Percentiles rank a stretch among this genome's conserved stretches.
Conservation (phyloP, 1,140 invertebrate species). For the Alviniconcha marisindica region DNA sequence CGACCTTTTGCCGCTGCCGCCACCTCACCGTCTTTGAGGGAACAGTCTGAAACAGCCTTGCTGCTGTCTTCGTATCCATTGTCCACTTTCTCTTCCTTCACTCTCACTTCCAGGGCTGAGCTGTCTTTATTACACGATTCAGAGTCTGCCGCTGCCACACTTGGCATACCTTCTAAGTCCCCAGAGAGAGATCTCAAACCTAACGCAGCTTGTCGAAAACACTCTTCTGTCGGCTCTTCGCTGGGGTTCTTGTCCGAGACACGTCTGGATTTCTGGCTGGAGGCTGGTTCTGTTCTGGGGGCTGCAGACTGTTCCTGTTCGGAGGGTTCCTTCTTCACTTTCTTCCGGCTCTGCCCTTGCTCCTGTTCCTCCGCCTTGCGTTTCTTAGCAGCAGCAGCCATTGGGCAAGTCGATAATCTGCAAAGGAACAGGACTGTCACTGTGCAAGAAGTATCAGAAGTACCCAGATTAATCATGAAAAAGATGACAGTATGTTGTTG, state of each 20-base stretch:
- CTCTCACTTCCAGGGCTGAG: conserved; percentile 29
- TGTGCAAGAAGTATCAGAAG: too few relatives aligned
- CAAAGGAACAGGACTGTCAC: too few relatives aligned
- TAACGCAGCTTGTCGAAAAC: conserved; percentile 90
- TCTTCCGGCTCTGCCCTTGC: conserved; percentile 4
- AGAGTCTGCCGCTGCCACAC: background rate
- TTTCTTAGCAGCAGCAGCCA: conserved; percentile 63
- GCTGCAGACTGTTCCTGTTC: background rate
- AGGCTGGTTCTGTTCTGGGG: conserved; percentile 11
- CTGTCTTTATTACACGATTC: conserved; percentile 25
- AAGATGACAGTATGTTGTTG: too few relatives aligned
- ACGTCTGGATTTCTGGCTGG: conserved; percentile 1
- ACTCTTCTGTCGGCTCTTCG: conserved; percentile 84
- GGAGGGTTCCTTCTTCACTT: conserved; percentile 6
- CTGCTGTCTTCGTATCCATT: conserved; percentile 23
- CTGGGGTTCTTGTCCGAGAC: conserved; percentile 45
- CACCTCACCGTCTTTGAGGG: background rate
- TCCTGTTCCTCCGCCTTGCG: conserved; percentile 43
- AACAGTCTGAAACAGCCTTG: background rate
- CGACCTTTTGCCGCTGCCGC: conserved; percentile 31
- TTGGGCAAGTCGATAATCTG: conserved; percentile 64
- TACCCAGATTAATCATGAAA: too few relatives aligned
- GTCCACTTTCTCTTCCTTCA: conserved; percentile 46
- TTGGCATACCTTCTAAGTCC: conserved; percentile 48
- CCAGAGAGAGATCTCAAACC: conserved; percentile 89